A percentile compares a stretch with the other conserved stretches of the same genome.
Conservation (phyloP, 2,113 vertebrate genomes). For the Actenoides lindsayi region DNA sequence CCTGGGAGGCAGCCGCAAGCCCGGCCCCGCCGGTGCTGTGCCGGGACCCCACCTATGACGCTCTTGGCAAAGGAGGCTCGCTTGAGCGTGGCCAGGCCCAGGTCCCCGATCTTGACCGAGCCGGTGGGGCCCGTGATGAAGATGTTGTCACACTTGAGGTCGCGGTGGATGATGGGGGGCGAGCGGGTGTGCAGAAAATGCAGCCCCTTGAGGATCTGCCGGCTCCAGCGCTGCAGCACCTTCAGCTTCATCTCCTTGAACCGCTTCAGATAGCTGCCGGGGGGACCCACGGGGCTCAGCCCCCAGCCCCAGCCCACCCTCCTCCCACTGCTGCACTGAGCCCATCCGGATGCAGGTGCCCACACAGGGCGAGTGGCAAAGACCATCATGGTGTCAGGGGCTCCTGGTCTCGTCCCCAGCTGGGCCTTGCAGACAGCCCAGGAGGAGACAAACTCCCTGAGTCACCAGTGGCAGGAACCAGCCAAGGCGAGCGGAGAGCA, state of each 20-base stretch:
- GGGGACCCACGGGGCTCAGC: rapidly evolving
- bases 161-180: conserved; percentile 95
- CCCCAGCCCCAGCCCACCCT: not conserved
- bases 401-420: not conserved
- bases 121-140: conserved; percentile 97
- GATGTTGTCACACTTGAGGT: conserved; percentile 98
- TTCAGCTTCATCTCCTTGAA: conserved; percentile 98
- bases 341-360: rapidly evolving
- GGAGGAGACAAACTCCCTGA: not conserved
- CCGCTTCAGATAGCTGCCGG: conserved; percentile 89
- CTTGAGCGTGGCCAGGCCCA: conserved; percentile 95
- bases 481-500: rapidly evolving
- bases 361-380: not conserved
- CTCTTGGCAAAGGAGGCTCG: conserved; percentile 98
- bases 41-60: conserved; percentile 85
- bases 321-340: rapidly evolving
- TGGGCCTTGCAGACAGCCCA: not conserved
- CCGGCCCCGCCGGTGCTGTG: rapidly evolving
- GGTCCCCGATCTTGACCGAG: conserved; percentile 95
- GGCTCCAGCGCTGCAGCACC: conserved; percentile 93
- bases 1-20: rapidly evolving
- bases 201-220: conserved; percentile 94
- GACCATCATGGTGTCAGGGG: rapidly evolving
- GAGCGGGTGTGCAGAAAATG: conserved; percentile 96
- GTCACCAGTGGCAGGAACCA: rapidly evolving